These are phyloP conservation scores for Semaprochilodus insignis DNA, from an alignment of 2,797 vertebrate species.

Conservation along the genomic window DNA sequence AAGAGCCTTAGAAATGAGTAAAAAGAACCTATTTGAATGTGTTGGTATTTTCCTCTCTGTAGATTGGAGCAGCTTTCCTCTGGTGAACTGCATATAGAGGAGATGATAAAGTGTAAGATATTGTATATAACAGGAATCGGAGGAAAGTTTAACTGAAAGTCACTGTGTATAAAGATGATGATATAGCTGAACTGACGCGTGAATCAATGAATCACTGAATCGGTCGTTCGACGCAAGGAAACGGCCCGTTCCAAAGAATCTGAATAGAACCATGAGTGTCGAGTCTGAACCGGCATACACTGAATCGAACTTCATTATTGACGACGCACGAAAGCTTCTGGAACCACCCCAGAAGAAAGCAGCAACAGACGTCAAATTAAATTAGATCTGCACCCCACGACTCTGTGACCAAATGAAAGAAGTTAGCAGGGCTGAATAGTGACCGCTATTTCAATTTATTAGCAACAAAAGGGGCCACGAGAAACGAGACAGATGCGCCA, in stretches of 20 bases:
- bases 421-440: no score
- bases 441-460: background rate
- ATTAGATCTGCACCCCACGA: background rate
- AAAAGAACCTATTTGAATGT: no score
- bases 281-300: background rate
- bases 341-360: no score
- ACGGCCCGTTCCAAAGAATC: background rate
- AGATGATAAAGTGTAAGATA: background rate
- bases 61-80: background rate
- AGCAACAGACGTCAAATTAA: background rate
- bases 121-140: no score
- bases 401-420: no score
- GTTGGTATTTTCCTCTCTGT: background rate
- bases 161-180: background rate
- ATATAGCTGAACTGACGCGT: background rate
- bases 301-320: background rate
- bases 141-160: no score
- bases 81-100: background rate
- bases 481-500: no score
- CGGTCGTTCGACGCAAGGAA: no score
- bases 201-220: background rate
- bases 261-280: background rate
- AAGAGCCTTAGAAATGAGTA: background rate
- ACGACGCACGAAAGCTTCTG: no score
- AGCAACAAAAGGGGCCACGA: background rate